Evolutionary conservation across 1,140 invertebrate species (phyloP).

Genomic region (Diachasma alloeum): DNA sequence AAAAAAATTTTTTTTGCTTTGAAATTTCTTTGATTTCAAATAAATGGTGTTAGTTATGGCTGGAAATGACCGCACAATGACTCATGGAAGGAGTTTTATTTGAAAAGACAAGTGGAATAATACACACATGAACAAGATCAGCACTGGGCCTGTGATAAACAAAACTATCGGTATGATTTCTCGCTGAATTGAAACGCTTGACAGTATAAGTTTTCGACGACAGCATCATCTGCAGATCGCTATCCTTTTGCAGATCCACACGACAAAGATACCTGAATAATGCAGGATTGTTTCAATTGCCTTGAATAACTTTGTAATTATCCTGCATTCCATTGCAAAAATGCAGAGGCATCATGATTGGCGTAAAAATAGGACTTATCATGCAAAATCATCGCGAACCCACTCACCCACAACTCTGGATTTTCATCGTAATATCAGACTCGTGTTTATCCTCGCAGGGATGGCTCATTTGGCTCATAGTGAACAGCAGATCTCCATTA

Average conservation of each 20-base stretch:
- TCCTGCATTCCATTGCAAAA: too few species aligned
- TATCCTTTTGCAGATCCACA: constrained; percentile 58
- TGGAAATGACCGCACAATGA: too few species aligned
- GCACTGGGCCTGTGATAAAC: constrained; percentile 52
- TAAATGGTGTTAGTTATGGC: too few species aligned
- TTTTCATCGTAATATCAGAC: constrained; percentile 39
- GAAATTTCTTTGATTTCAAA: too few species aligned
- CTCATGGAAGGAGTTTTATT: too few species aligned
- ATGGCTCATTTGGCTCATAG: constrained; percentile 63
- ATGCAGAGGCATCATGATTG: too few species aligned
- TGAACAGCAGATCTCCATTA: constrained; percentile 56
- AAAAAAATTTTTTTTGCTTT: too few species aligned
- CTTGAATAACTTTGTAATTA: neutral
- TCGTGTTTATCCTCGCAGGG: constrained; percentile 60
- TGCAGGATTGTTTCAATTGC: constrained; percentile 12
- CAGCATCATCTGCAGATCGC: constrained; percentile 61
- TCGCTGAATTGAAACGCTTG: constrained; percentile 59
- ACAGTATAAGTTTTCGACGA: constrained; percentile 67
- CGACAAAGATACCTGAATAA: constrained; percentile 68
- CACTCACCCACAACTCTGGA: constrained; percentile 59
- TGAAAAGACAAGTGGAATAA: neutral
- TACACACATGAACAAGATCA: constrained; percentile 47
- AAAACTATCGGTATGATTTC: constrained; percentile 56
- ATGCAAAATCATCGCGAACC: neutral
- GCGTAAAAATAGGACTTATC: neutral